Conservation (phyloP, 2,888 invertebrate species). For the Aphidius colemani region DNA sequence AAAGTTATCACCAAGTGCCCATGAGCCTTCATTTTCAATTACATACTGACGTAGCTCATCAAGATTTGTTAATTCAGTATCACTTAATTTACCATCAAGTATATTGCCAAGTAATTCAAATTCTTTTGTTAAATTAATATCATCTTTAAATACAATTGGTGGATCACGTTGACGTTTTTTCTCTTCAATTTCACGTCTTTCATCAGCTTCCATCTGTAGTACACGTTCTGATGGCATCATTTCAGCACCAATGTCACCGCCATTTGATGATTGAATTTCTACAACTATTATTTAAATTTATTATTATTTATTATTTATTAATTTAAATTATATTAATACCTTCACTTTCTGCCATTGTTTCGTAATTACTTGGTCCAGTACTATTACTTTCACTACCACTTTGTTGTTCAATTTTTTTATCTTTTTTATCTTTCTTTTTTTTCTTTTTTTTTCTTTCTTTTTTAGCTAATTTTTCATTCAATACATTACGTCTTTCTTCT, state of each 20-base stretch:
- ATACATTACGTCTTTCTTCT: slow-evolving; percentile 70
- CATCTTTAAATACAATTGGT: slow-evolving; percentile 76
- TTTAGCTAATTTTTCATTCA: slow-evolving; percentile 75
- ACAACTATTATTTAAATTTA: slow-evolving; percentile 33
- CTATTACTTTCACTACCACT: slow-evolving; percentile 51
- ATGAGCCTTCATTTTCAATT: slow-evolving; percentile 86
- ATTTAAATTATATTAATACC: slow-evolving; percentile 35
- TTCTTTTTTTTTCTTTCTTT: slow-evolving; percentile 77
- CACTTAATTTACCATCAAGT: slow-evolving; percentile 73
- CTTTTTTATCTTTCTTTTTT: slow-evolving; percentile 67
- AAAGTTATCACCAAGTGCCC: slow-evolving; percentile 90
- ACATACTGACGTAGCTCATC: slow-evolving; percentile 87
- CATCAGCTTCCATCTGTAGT: slow-evolving; percentile 67
- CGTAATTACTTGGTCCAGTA: slow-evolving; percentile 47
- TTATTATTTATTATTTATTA: background rate
- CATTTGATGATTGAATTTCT: slow-evolving; percentile 48
- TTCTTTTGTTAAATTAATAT: slow-evolving; percentile 74
- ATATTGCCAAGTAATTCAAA: slow-evolving; percentile 73
- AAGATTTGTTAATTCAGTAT: slow-evolving; percentile 77
- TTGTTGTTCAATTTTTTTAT: slow-evolving; percentile 46
- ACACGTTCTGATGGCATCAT: slow-evolving; percentile 63
- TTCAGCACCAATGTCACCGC: slow-evolving; percentile 48
- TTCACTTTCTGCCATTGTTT: slow-evolving; percentile 54
- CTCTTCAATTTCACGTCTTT: slow-evolving; percentile 71
- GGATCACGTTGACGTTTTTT: slow-evolving; percentile 76